A percentile compares a stretch with the other conserved stretches of the same genome.
Evolutionary conservation across 1,140 invertebrate genomes (phyloP).

Genomic region (Diorhabda carinulata): DNA sequence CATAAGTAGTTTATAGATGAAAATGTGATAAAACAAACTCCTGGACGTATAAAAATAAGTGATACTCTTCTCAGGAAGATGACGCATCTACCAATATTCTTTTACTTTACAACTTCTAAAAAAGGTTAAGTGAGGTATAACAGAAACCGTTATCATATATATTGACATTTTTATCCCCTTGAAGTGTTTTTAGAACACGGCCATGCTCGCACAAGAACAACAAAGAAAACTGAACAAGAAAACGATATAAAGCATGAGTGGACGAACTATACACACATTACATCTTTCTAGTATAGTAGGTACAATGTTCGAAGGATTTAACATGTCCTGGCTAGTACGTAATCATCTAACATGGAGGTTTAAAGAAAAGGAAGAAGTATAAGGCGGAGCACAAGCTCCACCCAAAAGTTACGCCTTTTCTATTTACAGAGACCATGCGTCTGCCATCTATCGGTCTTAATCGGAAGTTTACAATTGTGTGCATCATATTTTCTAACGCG

Average conservation of each 20-base stretch:
- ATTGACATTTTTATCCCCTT: not conserved
- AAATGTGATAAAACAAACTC: no score
- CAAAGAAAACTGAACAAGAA: conserved; percentile 25
- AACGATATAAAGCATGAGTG: conserved; percentile 19
- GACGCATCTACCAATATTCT: no score
- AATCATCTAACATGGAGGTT: conserved; percentile 47
- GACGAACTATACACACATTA: conserved; percentile 21
- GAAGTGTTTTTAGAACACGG: not conserved
- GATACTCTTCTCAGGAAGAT: no score
- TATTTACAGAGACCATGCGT: conserved; percentile 24
- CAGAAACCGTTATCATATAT: no score
- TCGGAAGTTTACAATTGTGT: conserved; percentile 1
- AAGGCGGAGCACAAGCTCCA: conserved; percentile 34
- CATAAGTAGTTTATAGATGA: no score
- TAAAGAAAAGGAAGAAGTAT: not conserved
- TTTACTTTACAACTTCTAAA: no score
- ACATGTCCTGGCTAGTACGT: conserved; percentile 40
- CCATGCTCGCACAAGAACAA: conserved; percentile 12
- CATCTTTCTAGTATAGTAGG: conserved; percentile 20
- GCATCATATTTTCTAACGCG: not conserved
- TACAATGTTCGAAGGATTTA: conserved; percentile 39
- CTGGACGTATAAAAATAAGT: no score
- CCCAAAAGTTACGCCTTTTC: conserved; percentile 30
- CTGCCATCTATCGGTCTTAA: conserved; percentile 39
- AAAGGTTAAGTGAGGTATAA: no score